phyloP scores from a whole-genome alignment of 2,113 vertebrate species.

The Albula glossodonta region DNA sequence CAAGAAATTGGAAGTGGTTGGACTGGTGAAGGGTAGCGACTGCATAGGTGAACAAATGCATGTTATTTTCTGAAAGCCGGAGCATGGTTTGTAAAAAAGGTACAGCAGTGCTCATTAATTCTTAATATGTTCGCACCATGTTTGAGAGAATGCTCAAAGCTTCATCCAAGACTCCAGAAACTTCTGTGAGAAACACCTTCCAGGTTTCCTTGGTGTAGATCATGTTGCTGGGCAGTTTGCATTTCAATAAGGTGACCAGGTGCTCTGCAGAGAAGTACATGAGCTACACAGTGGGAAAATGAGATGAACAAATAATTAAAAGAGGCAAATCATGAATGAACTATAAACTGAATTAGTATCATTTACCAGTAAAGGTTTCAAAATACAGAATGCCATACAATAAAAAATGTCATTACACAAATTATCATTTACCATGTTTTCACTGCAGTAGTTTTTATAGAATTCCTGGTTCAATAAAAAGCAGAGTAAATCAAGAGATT shows the following conservation, averaged over 20 bases:
- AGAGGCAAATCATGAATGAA: background rate
- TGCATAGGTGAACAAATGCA: background rate
- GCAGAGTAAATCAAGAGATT: background rate
- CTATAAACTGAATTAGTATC: background rate
- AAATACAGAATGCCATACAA: background rate
- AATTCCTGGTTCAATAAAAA: background rate
- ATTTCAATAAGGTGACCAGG: conserved; percentile 24
- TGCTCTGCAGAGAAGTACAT: conserved; percentile 10
- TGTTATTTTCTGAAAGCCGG: no score
- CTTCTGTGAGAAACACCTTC: conserved; percentile 35
- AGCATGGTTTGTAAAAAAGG: background rate
- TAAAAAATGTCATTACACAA: no score
- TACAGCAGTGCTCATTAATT: background rate
- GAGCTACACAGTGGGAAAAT: background rate
- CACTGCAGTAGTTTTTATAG: background rate
- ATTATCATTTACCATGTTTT: background rate
- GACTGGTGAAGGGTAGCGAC: conserved; percentile 12
- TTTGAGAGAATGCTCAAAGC: conserved; percentile 15
- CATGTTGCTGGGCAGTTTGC: conserved; percentile 24
- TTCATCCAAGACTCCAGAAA: conserved; percentile 22
- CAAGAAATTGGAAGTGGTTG: conserved; percentile 9
- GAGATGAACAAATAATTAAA: background rate
- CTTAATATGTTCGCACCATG: background rate
- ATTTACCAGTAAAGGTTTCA: background rate
- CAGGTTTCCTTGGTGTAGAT: conserved; percentile 25